These are phyloP conservation scores for Acanthornis magna DNA, from an alignment of 2,797 vertebrate genomes.

Conservation along the genomic window DNA sequence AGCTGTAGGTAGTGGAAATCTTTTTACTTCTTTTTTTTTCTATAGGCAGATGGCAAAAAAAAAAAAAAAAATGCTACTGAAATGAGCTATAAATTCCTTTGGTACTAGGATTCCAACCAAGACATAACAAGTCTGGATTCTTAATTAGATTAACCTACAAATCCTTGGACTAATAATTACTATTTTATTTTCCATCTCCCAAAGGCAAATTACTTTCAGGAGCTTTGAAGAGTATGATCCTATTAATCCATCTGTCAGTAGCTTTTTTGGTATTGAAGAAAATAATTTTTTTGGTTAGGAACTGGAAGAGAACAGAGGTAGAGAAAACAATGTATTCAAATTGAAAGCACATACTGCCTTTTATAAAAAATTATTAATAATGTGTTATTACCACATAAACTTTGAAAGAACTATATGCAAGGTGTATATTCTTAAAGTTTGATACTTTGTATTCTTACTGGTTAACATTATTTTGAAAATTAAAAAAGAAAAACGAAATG, in stretches of 20 bases:
- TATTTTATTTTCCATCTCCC: not conserved
- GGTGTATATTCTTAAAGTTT: not conserved
- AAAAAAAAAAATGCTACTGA: not conserved
- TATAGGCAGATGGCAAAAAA: not conserved
- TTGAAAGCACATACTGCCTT: not conserved
- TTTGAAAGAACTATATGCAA: not conserved
- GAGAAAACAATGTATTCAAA: not conserved
- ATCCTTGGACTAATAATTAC: conserved; percentile 14
- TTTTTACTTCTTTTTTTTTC: not conserved
- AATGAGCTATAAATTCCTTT: conserved; percentile 25
- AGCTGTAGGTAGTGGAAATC: not conserved
- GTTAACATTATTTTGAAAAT: not conserved
- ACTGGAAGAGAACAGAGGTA: not conserved
- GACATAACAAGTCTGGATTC: not conserved
- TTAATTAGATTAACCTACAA: conserved; percentile 35
- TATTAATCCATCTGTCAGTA: not conserved
- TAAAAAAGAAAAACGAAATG: not conserved
- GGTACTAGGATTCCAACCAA: conserved; percentile 12
- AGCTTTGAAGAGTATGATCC: not conserved
- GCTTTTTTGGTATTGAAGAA: not conserved
- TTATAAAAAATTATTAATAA: not conserved
- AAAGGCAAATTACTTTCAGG: not conserved
- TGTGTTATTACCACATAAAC: not conserved
- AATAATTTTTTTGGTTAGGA: not conserved
- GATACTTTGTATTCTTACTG: not conserved